A percentile compares a stretch with the other conserved stretches of the same genome.
Conservation (phyloP, 2,888 invertebrate genomes). For the Drosophila birchii region DNA sequence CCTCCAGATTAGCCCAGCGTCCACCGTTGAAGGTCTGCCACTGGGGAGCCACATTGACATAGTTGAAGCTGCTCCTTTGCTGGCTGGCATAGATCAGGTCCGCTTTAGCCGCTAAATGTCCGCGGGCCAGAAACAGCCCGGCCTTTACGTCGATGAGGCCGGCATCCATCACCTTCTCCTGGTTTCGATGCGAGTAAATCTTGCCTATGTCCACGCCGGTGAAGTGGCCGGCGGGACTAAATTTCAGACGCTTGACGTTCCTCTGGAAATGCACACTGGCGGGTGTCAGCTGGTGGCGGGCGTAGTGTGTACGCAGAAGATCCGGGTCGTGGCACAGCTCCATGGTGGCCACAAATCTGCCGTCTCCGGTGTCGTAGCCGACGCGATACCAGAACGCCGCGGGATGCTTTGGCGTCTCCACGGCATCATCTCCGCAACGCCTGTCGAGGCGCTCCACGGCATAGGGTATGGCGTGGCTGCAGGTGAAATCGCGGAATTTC, state of each 20-base stretch:
- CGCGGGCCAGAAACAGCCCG: conserved; percentile 84
- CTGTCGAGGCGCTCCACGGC: conserved; percentile 64
- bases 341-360: conserved; percentile 82
- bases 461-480: conserved; percentile 61
- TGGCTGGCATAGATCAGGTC: conserved; percentile 86
- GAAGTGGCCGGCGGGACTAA: conserved; percentile 83
- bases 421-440: conserved; percentile 51
- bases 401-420: conserved; percentile 14
- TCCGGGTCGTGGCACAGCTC: conserved; percentile 84
- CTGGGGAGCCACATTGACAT: conserved; percentile 86
- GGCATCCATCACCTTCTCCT: conserved; percentile 74
- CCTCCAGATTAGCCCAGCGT: conserved; percentile 86
- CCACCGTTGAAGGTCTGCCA: conserved; percentile 87
- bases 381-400: conserved; percentile 76
- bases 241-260: conserved; percentile 81
- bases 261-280: conserved; percentile 84
- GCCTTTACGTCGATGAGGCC: conserved; percentile 56
- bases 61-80: conserved; percentile 86
- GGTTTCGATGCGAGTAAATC: conserved; percentile 81
- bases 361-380: conserved; percentile 80
- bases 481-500: conserved; percentile 67
- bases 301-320: conserved; percentile 82
- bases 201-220: conserved; percentile 72
- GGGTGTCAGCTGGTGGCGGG: conserved; percentile 81
- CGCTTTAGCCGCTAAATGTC: conserved; percentile 86